Base-by-base conservation (phyloP, 2,113 vertebrate genomes). In the Cyphomyrus plagiostoma region DNA sequence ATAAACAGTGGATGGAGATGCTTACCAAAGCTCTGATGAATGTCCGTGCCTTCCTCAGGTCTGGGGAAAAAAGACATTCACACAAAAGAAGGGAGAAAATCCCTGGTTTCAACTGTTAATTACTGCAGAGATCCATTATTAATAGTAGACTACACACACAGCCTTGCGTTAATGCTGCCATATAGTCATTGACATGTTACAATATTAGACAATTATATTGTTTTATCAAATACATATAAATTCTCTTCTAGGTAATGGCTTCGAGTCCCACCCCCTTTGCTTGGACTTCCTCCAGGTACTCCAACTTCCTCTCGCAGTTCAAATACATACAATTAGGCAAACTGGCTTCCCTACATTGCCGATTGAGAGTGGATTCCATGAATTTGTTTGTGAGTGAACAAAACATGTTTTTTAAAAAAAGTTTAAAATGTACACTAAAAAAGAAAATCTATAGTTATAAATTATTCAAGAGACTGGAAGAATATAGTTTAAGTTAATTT, bases 21-120 rank as follows among this genome's bases (percentile, higher is more conserved):
- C 11, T 93, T 92, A 96, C 95, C 95, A 48, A 94, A 91, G 89
- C 92, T 94, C 62, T 90, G 90, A 88, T 92, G 93, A 88, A 84
- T 17, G 0, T 93, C 92, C 74, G 50, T 88, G 80, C 80, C 45
- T 19, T 56, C 53, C 49, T 93, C 90, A 39, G 91, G 90, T 90
- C 96, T 96, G 23, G 90, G 56, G 87, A 93, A 39, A 89, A 19
- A 15, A 70, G 23, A 10, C 23, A 8, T 19, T 84, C 30, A 89
- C 3, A 77, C 88, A 62, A 48, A 50, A 9, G 48, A 35, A 48
- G 13, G 42, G 23, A 26, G 80, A 74, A 30, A 89, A 45, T 49
- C 50, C 50, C 13, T 17, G 10, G 42, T 48, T 85, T 86, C 17
- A 50, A 49, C n/a, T 49, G 46, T 23, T 85, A 48, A 83, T 83